These are phyloP conservation scores for Tachina fera DNA, from an alignment of 2,888 invertebrate genomes.

Conservation along the genomic window DNA sequence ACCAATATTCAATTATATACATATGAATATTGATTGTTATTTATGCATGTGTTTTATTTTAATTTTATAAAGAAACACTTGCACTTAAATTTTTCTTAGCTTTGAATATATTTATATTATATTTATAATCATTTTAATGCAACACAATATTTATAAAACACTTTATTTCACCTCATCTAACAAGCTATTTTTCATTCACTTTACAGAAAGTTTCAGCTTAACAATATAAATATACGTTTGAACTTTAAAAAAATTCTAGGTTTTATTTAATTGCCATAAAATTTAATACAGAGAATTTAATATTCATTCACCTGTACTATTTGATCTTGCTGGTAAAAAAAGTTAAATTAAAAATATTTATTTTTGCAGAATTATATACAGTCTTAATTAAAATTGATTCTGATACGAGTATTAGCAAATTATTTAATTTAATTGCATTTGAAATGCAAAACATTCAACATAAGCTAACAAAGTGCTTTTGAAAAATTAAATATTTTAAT, in stretches of 20 bases:
- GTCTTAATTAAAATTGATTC: conserved; percentile 51
- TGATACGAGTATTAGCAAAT: conserved; percentile 2
- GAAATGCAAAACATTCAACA: conserved; percentile 15
- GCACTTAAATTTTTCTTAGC: no score
- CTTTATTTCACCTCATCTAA: no score
- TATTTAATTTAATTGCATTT: conserved; percentile 31
- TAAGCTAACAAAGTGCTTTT: conserved; percentile 26
- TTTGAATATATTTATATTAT: no score
- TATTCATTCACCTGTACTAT: not conserved
- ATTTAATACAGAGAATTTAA: no score
- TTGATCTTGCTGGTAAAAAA: not conserved
- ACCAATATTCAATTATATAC: no score
- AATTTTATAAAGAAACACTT: no score
- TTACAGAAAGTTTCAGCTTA: not conserved
- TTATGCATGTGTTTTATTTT: no score
- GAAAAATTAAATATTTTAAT: not conserved
- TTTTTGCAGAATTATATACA: not conserved
- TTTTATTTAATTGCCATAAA: no score
- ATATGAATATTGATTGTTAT: no score
- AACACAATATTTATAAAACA: no score
- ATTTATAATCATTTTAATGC: no score
- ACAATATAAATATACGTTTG: not conserved
- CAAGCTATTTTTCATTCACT: not conserved
- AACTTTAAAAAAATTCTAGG: no score
- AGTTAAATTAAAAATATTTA: not conserved